Evolutionary conservation across 2,113 vertebrate species (phyloP), one percentile per base, ranked within the genome.

Genomic region (Manacus vitellinus): DNA sequence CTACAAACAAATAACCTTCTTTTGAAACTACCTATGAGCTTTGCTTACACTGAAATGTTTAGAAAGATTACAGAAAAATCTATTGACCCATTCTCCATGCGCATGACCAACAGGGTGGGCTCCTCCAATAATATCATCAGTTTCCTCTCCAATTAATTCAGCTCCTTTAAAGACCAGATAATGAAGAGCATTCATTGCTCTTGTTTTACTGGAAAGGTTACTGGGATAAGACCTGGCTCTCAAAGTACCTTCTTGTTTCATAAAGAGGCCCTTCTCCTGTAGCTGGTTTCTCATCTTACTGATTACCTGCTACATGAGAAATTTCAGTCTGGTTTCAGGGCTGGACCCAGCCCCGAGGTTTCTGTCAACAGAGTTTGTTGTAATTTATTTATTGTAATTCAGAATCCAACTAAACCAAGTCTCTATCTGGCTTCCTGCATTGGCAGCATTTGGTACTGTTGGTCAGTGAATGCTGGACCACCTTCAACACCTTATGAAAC

Each of bases 251-350:
- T 49, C 90, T 83, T 63, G 59, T 86, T 97, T 92, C 70, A 70
- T 8, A 44, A 92, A 89, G 85, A 94, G 85, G 94, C 92, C 91
- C 54, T 97, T 93, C 44, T 43, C 52, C 77, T 94, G 72, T 83
- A 95, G 85, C 83, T 92, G 79, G 30, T 84, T 95, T 96, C 95
- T 95, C 96, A 89, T 96, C 88, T 96, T 96, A 96, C 96, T 96
- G 95, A 97, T 97, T 96, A 96, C 91, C 95, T 96, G 95, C 88
- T 94, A 96, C 76, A 96, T 95, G 96, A 96, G 85, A 97, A 96
- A 96, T 93, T 96, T 96, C 95, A 94, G 85, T 94, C 90, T 91
- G 88, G 90, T 73, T 89, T 95, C 85, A 93, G 61, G 68, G 75
- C 82, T 97, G 95, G 94, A 96, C 65, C n/a, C 22, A 2, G 61